Percentiles rank a stretch among this genome's conserved stretches.
Evolutionary conservation across 2,888 invertebrate species (phyloP).

Genomic region (Eupithecia subfuscata): DNA sequence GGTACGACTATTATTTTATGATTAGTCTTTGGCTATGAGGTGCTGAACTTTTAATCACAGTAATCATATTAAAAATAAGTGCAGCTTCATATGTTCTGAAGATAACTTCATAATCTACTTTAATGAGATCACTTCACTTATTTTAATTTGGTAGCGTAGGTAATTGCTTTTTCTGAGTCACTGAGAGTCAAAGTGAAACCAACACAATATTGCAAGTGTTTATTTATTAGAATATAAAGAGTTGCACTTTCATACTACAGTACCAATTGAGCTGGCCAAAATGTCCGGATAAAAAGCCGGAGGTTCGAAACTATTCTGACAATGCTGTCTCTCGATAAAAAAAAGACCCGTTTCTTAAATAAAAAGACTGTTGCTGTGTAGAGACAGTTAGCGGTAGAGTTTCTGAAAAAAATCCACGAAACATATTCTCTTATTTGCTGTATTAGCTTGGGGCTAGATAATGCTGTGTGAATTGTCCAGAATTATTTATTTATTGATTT

Average conservation of each 20-base stretch:
- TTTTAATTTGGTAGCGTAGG: background rate
- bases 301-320: background rate
- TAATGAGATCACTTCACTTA: background rate
- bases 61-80: background rate
- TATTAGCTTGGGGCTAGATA: too few relatives aligned
- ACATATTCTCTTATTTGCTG: too few relatives aligned
- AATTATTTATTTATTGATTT: too few relatives aligned
- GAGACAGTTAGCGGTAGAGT: too few relatives aligned
- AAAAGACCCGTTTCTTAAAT: background rate
- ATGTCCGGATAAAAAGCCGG: slow-evolving; percentile 8
- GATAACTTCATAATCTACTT: background rate
- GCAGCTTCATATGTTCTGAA: background rate
- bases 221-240: slow-evolving; percentile 32
- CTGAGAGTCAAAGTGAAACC: slow-evolving; percentile 23
- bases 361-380: too few relatives aligned
- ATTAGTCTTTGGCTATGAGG: background rate
- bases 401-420: too few relatives aligned
- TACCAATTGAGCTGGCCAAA: slow-evolving; percentile 13
- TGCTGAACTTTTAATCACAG: background rate
- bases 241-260: slow-evolving; percentile 28
- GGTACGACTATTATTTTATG: background rate
- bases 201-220: slow-evolving; percentile 32
- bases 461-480: too few relatives aligned
- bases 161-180: slow-evolving; percentile 19
- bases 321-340: background rate